Evolutionary conservation across 2,113 vertebrate genomes (phyloP).

Genomic region (Tichodroma muraria): DNA sequence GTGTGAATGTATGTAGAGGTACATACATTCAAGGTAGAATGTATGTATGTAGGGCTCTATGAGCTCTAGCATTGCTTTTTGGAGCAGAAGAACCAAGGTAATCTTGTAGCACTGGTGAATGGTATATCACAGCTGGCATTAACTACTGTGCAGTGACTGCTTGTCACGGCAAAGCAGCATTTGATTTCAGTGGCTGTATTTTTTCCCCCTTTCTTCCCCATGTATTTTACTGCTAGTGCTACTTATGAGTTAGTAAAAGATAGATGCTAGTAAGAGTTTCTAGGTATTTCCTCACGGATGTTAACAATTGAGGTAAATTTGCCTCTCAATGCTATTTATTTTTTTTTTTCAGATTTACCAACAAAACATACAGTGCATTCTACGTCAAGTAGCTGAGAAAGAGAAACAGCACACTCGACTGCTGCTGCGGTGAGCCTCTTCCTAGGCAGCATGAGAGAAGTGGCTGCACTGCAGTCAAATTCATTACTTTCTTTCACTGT

Average conservation of each 20-base stretch:
- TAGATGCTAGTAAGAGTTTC: background rate
- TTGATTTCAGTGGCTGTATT: background rate
- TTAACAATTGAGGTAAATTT: background rate
- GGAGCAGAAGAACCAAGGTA: background rate
- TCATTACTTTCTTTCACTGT: background rate
- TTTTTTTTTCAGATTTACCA: slow-evolving; percentile 64
- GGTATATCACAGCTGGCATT: background rate
- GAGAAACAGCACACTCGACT: background rate
- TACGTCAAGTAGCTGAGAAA: slow-evolving; percentile 53
- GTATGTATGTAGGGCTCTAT: background rate
- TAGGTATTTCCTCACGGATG: background rate
- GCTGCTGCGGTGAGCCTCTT: slow-evolving; percentile 61
- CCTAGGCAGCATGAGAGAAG: background rate
- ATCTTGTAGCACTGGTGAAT: background rate
- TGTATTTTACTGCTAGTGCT: background rate
- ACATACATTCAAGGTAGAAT: no score
- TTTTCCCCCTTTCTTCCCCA: background rate
- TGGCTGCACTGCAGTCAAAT: background rate
- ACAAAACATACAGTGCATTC: background rate
- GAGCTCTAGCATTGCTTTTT: background rate
- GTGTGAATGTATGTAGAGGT: no score
- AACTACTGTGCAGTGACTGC: background rate
- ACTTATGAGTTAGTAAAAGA: background rate
- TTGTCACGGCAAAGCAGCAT: background rate
- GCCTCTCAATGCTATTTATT: background rate